phyloP scores from a whole-genome alignment of 2,797 vertebrate genomes.

The Dromococcyx pavoninus region DNA sequence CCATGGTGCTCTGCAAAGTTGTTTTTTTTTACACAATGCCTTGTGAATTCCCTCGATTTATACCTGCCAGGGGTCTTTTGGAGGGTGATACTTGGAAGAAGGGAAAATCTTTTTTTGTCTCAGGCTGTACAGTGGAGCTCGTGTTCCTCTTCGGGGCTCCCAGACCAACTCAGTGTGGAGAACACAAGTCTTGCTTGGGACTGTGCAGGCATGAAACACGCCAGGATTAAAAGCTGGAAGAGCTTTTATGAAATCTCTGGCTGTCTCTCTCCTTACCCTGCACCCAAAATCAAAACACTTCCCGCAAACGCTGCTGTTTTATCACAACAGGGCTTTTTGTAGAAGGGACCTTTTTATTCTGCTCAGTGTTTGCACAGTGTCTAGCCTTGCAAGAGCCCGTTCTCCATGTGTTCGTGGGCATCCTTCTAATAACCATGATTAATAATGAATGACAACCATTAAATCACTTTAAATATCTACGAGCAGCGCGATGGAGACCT shows the following conservation, averaged over 20 bases:
- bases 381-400: conserved; percentile 5
- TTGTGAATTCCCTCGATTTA: conserved; percentile 3
- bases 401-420: conserved; percentile 6
- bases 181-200: background rate
- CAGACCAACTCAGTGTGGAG: background rate
- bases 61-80: background rate
- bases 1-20: background rate
- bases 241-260: background rate
- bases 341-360: conserved; percentile 37
- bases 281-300: background rate
- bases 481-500: conserved; percentile 17
- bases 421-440: conserved; percentile 60
- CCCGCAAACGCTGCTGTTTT: background rate
- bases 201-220: background rate
- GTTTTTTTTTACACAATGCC: background rate
- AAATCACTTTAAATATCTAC: conserved; percentile 63
- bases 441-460: conserved; percentile 68
- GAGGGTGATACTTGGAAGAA: background rate
- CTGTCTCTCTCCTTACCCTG: background rate
- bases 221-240: background rate
- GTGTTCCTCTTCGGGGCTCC: background rate
- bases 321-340: conserved; percentile 22
- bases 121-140: background rate
- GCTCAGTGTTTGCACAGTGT: background rate
- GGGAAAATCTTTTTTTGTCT: background rate